These are phyloP conservation scores for Mnemiopsis leidyi DNA, from an alignment of 37 sponge, comb jelly and placozoan genomes.

Conservation along the genomic window DNA sequence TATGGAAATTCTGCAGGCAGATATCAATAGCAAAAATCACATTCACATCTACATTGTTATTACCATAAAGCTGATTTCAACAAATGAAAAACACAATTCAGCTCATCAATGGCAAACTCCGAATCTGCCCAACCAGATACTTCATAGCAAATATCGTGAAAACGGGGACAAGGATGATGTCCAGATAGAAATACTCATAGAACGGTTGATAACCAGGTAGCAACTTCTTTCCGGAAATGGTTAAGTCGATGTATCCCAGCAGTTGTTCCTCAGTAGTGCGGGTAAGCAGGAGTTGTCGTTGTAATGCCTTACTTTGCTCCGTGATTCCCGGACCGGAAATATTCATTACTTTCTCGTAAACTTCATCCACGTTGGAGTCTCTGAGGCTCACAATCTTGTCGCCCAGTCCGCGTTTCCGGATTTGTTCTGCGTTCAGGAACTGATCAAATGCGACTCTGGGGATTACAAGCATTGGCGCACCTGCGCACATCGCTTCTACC, in stretches of 20 bases:
- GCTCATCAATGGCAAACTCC: not conserved
- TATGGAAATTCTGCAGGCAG: no score
- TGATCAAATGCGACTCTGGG: constrained; percentile 29
- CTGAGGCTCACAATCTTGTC: not conserved
- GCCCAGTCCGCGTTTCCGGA: not conserved
- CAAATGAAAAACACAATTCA: not conserved
- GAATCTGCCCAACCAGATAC: not conserved
- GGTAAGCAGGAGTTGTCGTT: constrained; percentile 25
- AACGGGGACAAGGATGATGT: constrained; percentile 12
- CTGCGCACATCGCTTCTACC: constrained; percentile 56
- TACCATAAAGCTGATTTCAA: no score
- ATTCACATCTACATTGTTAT: no score
- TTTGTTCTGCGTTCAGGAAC: constrained; percentile 11
- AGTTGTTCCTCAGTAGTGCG: constrained; percentile 8
- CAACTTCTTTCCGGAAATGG: not conserved
- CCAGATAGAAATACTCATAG: constrained; percentile 35
- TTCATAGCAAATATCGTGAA: not conserved
- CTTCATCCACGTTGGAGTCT: not conserved
- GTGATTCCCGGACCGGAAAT: not conserved
- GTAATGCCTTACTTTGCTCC: not conserved
- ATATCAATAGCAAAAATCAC: no score
- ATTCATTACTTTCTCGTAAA: constrained; percentile 3
- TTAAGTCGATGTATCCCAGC: constrained; percentile 15
- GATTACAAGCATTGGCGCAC: constrained; percentile 22
- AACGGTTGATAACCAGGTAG: constrained; percentile 33